These are phyloP conservation scores for Hestina assimilis DNA, from an alignment of 1,140 invertebrate species.

Conservation along the genomic window DNA sequence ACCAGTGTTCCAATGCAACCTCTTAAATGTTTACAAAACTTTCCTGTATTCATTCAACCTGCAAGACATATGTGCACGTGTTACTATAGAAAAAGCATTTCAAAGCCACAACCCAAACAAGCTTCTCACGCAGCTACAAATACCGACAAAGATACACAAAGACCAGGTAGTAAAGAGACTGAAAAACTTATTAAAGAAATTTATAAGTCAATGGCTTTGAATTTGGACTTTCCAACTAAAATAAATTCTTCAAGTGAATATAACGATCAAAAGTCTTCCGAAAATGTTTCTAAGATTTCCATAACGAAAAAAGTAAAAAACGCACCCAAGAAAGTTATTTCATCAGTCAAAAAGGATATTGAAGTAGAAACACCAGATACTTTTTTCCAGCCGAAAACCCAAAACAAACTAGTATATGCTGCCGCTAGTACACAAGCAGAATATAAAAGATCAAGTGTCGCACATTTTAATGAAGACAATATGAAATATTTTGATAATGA, in stretches of 20 bases:
- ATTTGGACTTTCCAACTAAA: conserved; percentile 44
- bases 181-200: conserved; percentile 67
- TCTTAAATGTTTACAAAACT: conserved; percentile 46
- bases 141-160: conserved; percentile 32
- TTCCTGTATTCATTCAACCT: conserved; percentile 46
- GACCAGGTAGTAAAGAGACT: conserved; percentile 44
- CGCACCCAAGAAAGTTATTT: background rate
- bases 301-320: conserved; percentile 14
- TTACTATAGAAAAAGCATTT: conserved; percentile 32
- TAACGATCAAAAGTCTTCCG: conserved; percentile 29
- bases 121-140: conserved; percentile 42
- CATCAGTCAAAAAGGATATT: conserved; percentile 14
- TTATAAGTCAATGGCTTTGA: conserved; percentile 61
- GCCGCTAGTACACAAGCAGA: conserved; percentile 11
- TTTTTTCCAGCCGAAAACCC: background rate
- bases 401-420: background rate
- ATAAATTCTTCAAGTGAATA: conserved; percentile 43
- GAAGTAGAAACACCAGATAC: conserved; percentile 29
- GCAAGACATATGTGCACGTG: conserved; percentile 34
- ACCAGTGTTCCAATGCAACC: conserved; percentile 29
- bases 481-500: background rate
- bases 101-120: conserved; percentile 26
- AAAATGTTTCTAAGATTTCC: conserved; percentile 16
- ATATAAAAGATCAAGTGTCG: conserved; percentile 5
- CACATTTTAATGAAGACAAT: background rate